Evolutionary conservation across 2,888 invertebrate genomes (phyloP).

Genomic region (Augiades crinisus): DNA sequence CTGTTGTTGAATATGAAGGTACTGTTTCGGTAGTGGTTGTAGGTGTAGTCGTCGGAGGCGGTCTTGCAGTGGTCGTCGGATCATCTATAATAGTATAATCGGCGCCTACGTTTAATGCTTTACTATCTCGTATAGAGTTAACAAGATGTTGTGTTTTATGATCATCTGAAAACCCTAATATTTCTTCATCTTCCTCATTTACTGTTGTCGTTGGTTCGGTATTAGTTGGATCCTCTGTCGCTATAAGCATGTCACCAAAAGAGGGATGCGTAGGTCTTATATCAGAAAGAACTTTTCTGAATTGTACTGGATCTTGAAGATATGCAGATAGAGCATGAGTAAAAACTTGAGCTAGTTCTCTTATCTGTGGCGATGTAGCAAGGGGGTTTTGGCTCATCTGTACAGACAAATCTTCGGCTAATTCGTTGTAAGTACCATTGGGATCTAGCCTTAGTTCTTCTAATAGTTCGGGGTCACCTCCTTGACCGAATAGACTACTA

Average conservation of each 20-base stretch:
- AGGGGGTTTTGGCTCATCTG: conserved; percentile 85
- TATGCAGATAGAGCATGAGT: conserved; percentile 92
- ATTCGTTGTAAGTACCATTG: conserved; percentile 66
- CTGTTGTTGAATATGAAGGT: conserved; percentile 48
- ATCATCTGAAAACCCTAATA: conserved; percentile 88
- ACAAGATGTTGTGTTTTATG: conserved; percentile 52
- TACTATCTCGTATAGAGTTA: conserved; percentile 60
- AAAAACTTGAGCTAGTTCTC: conserved; percentile 91
- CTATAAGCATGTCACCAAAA: conserved; percentile 61
- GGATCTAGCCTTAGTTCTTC: conserved; percentile 68
- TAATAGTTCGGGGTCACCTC: conserved; percentile 53
- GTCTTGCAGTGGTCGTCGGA: conserved; percentile 45
- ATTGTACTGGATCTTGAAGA: conserved; percentile 90
- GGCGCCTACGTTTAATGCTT: conserved; percentile 59
- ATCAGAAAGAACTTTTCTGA: conserved; percentile 87
- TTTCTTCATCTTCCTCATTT: conserved; percentile 88
- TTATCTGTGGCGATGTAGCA: conserved; percentile 83
- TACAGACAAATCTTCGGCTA: conserved; percentile 79
- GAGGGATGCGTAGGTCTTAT: conserved; percentile 90
- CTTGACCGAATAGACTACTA: conserved; percentile 63
- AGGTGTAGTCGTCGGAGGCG: conserved; percentile 41
- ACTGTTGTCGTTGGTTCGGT: conserved; percentile 82
- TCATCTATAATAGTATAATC: conserved; percentile 47
- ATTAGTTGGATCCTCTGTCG: conserved; percentile 60
- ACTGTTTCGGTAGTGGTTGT: conserved; percentile 42